Evolutionary conservation across 2,797 vertebrate genomes (phyloP).

Genomic region (Bucorvus abyssinicus): DNA sequence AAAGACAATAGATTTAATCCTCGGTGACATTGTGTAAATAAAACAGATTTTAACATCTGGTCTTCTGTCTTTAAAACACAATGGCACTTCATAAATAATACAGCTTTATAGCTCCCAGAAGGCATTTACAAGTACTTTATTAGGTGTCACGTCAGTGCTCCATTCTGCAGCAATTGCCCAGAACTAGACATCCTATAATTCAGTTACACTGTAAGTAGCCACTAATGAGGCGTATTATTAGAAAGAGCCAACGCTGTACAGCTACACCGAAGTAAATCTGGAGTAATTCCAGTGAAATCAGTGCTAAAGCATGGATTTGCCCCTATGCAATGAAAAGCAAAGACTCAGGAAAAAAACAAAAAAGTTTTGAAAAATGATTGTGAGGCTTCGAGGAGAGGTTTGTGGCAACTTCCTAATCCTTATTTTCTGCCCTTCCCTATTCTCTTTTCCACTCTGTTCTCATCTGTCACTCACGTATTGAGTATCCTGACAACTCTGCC

Average conservation of each 20-base stretch:
- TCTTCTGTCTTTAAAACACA: slow-evolving; percentile 25
- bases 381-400: background rate
- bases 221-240: slow-evolving; percentile 45
- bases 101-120: slow-evolving; percentile 18
- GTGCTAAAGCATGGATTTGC: background rate
- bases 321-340: background rate
- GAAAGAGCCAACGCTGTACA: background rate
- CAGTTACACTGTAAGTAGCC: slow-evolving; percentile 53
- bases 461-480: slow-evolving; percentile 20
- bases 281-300: slow-evolving; percentile 34
- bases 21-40: background rate
- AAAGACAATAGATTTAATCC: slow-evolving; percentile 34
- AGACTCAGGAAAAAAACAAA: background rate
- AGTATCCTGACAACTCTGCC: slow-evolving; percentile 32
- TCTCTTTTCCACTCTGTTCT: background rate
- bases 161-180: slow-evolving; percentile 34
- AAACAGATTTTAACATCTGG: slow-evolving; percentile 33
- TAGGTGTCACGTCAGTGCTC: slow-evolving; percentile 47
- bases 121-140: slow-evolving; percentile 52
- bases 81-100: slow-evolving; percentile 41
- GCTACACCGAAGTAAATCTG: slow-evolving; percentile 18
- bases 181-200: slow-evolving; percentile 38
- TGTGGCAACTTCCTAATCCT: background rate
- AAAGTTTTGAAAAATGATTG: background rate
- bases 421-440: background rate